These are phyloP conservation scores for Oreortyx pictus DNA, from an alignment of 2,797 vertebrate species.

Conservation along the genomic window DNA sequence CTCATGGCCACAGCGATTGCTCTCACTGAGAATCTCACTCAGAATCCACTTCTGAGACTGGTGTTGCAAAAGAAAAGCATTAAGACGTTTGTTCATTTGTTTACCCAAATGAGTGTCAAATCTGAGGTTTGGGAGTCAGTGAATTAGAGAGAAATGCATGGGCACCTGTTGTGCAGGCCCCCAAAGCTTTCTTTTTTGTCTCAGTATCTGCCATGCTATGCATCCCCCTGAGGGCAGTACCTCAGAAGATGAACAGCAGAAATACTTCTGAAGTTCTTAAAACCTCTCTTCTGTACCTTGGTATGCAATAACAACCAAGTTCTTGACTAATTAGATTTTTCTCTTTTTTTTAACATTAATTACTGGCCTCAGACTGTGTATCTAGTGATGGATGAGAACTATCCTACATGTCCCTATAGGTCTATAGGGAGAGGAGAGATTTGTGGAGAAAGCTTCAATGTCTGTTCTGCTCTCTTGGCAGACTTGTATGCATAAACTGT, in stretches of 20 bases:
- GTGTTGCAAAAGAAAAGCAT: background rate
- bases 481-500: background rate
- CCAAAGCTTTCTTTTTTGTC: background rate
- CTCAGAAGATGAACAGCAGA: background rate
- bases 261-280: background rate
- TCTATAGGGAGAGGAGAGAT: background rate
- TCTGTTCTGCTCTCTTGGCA: background rate
- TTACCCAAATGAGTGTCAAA: background rate
- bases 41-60: background rate
- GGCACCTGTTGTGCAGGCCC: background rate
- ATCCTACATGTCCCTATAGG: background rate
- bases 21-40: background rate
- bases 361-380: background rate
- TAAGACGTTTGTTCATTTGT: background rate
- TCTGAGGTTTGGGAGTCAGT: background rate
- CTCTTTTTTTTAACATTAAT: background rate
- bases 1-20: background rate
- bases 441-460: background rate
- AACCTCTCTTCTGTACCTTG: background rate
- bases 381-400: background rate
- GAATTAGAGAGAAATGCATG: background rate
- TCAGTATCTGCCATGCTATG: background rate
- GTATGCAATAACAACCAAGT: background rate
- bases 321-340: background rate
- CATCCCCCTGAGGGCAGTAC: background rate